Evolutionary conservation across 2,888 invertebrate species (phyloP).

Genomic region (Pristionchus exspectatus): DNA sequence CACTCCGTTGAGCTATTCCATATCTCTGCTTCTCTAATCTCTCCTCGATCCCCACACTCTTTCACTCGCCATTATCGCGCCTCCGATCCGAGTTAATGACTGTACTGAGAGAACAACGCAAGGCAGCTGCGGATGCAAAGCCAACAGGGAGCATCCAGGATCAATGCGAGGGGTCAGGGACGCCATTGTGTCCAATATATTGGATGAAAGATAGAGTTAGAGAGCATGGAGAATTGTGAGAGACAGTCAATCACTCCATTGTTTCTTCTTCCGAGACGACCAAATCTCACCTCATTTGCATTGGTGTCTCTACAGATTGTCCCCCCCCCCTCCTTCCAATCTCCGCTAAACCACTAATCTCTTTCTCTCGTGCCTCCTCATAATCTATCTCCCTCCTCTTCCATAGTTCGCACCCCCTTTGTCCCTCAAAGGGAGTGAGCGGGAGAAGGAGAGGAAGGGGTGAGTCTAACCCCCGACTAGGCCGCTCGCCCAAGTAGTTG

Average conservation of each 20-base stretch:
- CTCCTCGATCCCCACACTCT: not conserved
- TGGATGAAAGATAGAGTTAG: not conserved
- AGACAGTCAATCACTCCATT: not conserved
- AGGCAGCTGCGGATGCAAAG: slow-evolving; percentile 11
- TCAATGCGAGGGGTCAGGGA: not conserved
- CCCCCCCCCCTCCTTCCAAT: not conserved
- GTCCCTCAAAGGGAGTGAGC: slow-evolving; percentile 33
- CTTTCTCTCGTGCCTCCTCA: slow-evolving; percentile 24
- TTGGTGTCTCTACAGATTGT: slow-evolving; percentile 24
- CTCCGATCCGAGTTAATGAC: slow-evolving; percentile 45
- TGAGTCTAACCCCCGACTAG: not conserved
- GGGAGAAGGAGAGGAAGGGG: not conserved
- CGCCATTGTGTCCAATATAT: too few relatives aligned
- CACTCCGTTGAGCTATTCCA: not conserved
- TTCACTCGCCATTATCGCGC: not conserved
- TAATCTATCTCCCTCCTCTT: slow-evolving; percentile 10
- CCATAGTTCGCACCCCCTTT: slow-evolving; percentile 35
- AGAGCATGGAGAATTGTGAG: not conserved
- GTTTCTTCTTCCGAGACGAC: not conserved
- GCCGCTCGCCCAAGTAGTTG: slow-evolving; percentile 29
- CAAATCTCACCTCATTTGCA: slow-evolving; percentile 36
- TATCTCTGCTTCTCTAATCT: slow-evolving; percentile 3
- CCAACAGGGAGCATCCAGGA: not conserved
- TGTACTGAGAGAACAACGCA: slow-evolving; percentile 32
- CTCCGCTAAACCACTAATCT: slow-evolving; percentile 36